Conservation (phyloP, 2,888 invertebrate species). For the Prenolepis imparis region DNA sequence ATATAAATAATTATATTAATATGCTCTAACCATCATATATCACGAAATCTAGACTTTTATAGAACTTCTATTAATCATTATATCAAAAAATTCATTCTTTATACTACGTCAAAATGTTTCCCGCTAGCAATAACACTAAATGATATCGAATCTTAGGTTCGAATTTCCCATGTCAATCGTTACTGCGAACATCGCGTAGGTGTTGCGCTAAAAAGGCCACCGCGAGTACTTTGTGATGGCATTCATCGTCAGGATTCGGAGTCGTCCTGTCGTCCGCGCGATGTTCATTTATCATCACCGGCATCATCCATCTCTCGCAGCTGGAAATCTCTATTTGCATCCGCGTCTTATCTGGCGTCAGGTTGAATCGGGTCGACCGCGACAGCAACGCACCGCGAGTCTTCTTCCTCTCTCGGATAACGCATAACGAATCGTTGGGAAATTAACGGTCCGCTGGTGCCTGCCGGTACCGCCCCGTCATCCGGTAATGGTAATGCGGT, state of each 20-base stretch:
- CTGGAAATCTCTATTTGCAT: slow-evolving; percentile 82
- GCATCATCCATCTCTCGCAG: slow-evolving; percentile 76
- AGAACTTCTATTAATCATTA: background rate
- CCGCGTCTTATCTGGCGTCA: slow-evolving; percentile 76
- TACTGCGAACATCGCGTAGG: slow-evolving; percentile 53
- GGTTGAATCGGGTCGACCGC: slow-evolving; percentile 67
- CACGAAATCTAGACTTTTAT: background rate
- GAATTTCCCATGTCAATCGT: slow-evolving; percentile 25
- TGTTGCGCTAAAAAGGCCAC: slow-evolving; percentile 56
- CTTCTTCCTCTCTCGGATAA: slow-evolving; percentile 32
- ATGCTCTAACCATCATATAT: background rate
- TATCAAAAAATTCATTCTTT: background rate
- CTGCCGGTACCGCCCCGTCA: slow-evolving; percentile 50
- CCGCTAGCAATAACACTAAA: background rate
- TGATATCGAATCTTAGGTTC: slow-evolving; percentile 4
- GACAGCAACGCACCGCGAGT: slow-evolving; percentile 53
- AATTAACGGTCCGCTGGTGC: slow-evolving; percentile 69
- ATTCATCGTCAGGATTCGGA: slow-evolving; percentile 54
- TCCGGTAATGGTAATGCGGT: slow-evolving; percentile 56
- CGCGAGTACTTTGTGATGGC: slow-evolving; percentile 46
- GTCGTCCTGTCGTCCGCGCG: slow-evolving; percentile 61
- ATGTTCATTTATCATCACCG: slow-evolving; percentile 71
- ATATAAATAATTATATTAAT: background rate
- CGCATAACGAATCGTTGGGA: slow-evolving; percentile 73
- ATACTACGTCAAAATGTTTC: background rate